Evolutionary conservation across 2,113 vertebrate genomes (phyloP).

Genomic region (Mastomys natalensis): DNA sequence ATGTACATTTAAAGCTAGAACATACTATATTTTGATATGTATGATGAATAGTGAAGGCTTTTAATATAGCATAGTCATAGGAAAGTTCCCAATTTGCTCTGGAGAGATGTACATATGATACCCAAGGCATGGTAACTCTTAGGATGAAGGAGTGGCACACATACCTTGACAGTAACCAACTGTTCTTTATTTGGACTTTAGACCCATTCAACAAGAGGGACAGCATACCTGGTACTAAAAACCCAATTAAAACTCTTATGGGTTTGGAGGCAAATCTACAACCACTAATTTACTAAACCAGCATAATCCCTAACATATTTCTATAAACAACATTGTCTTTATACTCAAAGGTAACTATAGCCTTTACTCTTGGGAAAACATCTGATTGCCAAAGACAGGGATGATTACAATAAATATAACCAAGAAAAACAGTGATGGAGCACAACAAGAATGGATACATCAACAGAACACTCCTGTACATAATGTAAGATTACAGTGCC

Average conservation of each 20-base stretch:
- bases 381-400: not conserved
- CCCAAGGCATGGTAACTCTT: too few species aligned
- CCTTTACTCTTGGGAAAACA: not conserved
- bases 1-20: conserved; percentile 30
- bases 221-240: not conserved
- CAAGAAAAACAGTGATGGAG: not conserved
- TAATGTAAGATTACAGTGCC: not conserved
- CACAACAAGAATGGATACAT: not conserved
- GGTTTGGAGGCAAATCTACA: not conserved
- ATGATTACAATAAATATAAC: not conserved
- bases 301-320: not conserved
- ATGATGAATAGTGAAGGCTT: conserved; percentile 23
- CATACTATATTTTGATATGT: not conserved
- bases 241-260: not conserved
- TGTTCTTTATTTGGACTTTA: not conserved
- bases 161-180: too few species aligned
- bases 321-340: not conserved
- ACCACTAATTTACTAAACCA: not conserved
- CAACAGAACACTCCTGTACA: not conserved
- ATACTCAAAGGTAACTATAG: not conserved
- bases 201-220: not conserved
- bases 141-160: too few species aligned
- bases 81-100: too few species aligned
- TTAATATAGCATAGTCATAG: not conserved
- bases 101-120: too few species aligned